Evolutionary conservation across 2,888 invertebrate species (phyloP).

Genomic region (Leptopterna dolabrata): DNA sequence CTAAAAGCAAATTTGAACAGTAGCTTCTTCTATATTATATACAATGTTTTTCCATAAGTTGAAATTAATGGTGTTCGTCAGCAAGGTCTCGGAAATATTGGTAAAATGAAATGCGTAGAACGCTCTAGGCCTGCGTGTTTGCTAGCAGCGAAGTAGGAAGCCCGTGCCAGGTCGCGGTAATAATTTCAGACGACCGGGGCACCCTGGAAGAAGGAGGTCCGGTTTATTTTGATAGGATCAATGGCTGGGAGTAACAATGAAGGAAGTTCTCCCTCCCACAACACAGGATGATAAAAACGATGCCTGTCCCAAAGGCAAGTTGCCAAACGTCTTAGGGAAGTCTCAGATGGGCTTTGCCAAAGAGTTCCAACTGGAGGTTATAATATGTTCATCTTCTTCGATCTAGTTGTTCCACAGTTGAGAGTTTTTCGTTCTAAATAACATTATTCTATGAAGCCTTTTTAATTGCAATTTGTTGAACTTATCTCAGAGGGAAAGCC

Average conservation of each 20-base stretch:
- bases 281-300: neutral
- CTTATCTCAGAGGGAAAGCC: neutral
- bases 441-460: neutral
- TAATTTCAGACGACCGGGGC: neutral
- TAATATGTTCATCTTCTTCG: conserved; percentile 27
- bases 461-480: neutral
- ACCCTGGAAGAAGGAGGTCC: neutral
- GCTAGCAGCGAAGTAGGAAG: neutral
- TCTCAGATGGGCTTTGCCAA: conserved; percentile 24
- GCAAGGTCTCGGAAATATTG: too few relatives aligned
- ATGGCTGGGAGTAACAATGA: conserved; percentile 34
- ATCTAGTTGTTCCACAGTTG: neutral
- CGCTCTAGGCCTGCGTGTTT: neutral
- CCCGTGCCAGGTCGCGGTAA: neutral
- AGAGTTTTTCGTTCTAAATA: neutral
- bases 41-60: too few relatives aligned
- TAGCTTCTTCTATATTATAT: too few relatives aligned
- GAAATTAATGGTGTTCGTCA: too few relatives aligned
- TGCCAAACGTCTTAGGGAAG: conserved; percentile 40
- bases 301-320: conserved; percentile 27
- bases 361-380: conserved; percentile 36
- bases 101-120: too few relatives aligned
- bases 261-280: conserved; percentile 16
- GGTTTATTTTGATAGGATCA: conserved; percentile 40
- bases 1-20: too few relatives aligned